These are phyloP conservation scores for Nibea coibor DNA, from an alignment of 2,113 vertebrate genomes.

Conservation along the genomic window DNA sequence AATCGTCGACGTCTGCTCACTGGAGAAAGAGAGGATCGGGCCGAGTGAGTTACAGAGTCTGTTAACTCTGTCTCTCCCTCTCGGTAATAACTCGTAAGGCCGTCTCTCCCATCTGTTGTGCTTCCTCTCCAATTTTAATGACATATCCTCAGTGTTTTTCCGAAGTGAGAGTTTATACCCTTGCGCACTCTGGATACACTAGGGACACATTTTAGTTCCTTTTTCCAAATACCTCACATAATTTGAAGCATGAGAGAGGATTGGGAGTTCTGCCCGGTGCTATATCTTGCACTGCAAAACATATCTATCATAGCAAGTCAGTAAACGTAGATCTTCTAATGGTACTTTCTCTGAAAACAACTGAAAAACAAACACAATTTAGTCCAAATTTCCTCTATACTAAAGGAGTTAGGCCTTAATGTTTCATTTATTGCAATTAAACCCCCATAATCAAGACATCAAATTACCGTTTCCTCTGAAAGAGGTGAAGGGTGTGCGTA, in stretches of 20 bases:
- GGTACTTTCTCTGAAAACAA: background rate
- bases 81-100: slow-evolving; percentile 20
- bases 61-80: slow-evolving; percentile 22
- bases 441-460: too few relatives aligned
- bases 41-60: slow-evolving; percentile 4
- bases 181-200: slow-evolving; percentile 39
- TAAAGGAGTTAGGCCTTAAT: background rate
- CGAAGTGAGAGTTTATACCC: slow-evolving; percentile 53
- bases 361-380: background rate
- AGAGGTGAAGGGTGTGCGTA: too few relatives aligned
- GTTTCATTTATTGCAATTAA: background rate
- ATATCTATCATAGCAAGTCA: slow-evolving; percentile 52
- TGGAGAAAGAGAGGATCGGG: background rate
- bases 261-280: slow-evolving; percentile 45
- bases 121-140: slow-evolving; percentile 26
- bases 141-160: slow-evolving; percentile 61
- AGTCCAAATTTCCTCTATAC: background rate
- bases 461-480: too few relatives aligned
- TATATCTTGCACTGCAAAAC: slow-evolving; percentile 49
- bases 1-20: slow-evolving; percentile 14
- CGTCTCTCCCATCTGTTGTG: slow-evolving; percentile 19
- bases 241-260: slow-evolving; percentile 55
- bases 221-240: slow-evolving; percentile 67
- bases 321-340: slow-evolving; percentile 11
- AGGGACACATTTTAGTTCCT: slow-evolving; percentile 57